Percentiles rank a stretch among this genome's conserved stretches.
Conservation (phyloP, 37 sponge, comb jelly and placozoan genomes). For the Cliona cf. orientalis region DNA sequence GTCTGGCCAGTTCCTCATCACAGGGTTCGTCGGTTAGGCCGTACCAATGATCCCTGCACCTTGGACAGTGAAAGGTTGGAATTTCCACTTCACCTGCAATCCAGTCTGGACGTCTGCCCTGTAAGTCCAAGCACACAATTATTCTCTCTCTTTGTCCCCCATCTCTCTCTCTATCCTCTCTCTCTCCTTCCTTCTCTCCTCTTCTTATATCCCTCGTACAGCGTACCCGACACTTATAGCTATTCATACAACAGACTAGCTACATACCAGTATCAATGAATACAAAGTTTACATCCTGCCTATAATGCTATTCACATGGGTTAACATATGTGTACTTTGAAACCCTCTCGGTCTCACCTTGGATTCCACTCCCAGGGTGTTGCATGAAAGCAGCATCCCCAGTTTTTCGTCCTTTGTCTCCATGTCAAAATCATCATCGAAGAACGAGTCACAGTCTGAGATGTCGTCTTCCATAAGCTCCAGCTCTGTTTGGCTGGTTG, state of each 20-base stretch:
- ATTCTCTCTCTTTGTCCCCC: too few species aligned
- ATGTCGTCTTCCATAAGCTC: slow-evolving; percentile 19
- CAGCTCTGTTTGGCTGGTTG: neutral
- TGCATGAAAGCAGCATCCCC: slow-evolving; percentile 67
- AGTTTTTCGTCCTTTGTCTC: slow-evolving; percentile 34
- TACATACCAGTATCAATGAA: too few species aligned
- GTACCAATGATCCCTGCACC: slow-evolving; percentile 90
- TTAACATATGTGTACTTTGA: neutral
- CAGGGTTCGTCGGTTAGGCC: slow-evolving; percentile 74
- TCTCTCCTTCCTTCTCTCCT: neutral
- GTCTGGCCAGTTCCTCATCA: slow-evolving; percentile 77
- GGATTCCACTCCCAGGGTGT: slow-evolving; percentile 56
- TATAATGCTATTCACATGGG: neutral
- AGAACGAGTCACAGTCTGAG: slow-evolving; percentile 53
- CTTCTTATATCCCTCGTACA: too few species aligned
- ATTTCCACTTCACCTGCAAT: slow-evolving; percentile 66
- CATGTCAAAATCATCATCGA: slow-evolving; percentile 63
- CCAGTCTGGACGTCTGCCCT: slow-evolving; percentile 60
- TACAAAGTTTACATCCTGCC: neutral
- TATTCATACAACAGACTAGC: too few species aligned
- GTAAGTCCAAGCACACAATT: neutral
- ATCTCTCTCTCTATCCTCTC: too few species aligned
- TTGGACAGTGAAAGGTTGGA: slow-evolving; percentile 80
- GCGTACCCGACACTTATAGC: too few species aligned
- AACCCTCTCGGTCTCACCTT: slow-evolving; percentile 28